Conservation (phyloP, 2,113 vertebrate species). For the Bungarus multicinctus region DNA sequence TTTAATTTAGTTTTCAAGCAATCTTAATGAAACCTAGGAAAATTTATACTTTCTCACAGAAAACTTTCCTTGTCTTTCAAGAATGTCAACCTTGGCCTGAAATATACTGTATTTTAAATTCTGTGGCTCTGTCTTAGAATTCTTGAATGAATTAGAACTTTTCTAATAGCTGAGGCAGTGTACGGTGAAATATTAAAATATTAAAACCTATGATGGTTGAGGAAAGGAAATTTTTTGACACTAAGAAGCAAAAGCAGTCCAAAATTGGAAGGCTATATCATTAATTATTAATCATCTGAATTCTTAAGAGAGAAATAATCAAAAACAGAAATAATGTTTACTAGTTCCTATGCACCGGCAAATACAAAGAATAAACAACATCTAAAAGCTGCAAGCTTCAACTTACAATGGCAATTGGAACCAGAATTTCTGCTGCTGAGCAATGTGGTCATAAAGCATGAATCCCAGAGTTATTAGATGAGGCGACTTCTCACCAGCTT, state of each 20-base stretch:
- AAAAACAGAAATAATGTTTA: neutral
- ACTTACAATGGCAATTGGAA: neutral
- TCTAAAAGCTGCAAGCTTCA: neutral
- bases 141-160: neutral
- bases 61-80: neutral
- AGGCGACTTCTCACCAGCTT: neutral
- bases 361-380: neutral
- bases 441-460: neutral
- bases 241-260: neutral
- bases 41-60: neutral
- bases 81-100: neutral
- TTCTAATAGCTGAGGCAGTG: neutral
- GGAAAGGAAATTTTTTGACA: neutral
- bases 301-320: neutral
- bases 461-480: neutral
- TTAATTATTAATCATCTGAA: neutral
- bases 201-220: neutral
- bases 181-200: neutral
- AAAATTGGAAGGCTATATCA: neutral
- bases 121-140: too few species aligned
- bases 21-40: neutral
- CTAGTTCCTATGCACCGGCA: neutral
- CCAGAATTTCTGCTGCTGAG: neutral
- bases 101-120: neutral
- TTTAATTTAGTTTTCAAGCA: neutral